phyloP scores from a whole-genome alignment of 2,888 invertebrate genomes.

The Pinctada fucata region DNA sequence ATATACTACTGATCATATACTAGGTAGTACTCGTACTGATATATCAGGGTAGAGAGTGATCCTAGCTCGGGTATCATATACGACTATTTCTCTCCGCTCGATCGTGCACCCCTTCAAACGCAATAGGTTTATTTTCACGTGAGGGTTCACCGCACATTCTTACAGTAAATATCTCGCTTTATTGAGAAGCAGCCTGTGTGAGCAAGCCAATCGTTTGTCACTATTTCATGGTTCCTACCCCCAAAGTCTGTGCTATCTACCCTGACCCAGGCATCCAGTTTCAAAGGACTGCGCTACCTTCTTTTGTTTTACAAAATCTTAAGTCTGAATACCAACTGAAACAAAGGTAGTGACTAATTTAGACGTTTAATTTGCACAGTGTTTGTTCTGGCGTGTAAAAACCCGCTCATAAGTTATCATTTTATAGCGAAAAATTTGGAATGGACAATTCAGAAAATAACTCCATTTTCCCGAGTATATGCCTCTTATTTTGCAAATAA shows the following conservation, averaged over 20 bases:
- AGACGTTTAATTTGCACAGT: not conserved
- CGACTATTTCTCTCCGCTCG: slow-evolving; percentile 24
- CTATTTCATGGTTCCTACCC: slow-evolving; percentile 6
- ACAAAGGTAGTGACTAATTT: slow-evolving; percentile 1
- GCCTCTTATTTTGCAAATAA: too few relatives aligned
- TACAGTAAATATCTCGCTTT: slow-evolving; percentile 30
- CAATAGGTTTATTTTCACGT: slow-evolving; percentile 41
- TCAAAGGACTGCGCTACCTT: slow-evolving; percentile 2
- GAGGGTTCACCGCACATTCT: slow-evolving; percentile 42
- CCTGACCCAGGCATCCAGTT: not conserved
- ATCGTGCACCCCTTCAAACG: slow-evolving; percentile 36
- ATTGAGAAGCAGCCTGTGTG: slow-evolving; percentile 30
- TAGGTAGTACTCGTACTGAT: slow-evolving; percentile 26
- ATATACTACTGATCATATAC: slow-evolving; percentile 28
- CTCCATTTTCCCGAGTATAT: too few relatives aligned
- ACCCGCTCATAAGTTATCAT: too few relatives aligned
- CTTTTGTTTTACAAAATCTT: slow-evolving; percentile 22
- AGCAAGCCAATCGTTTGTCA: slow-evolving; percentile 37
- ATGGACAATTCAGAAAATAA: too few relatives aligned
- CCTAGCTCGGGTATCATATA: slow-evolving; percentile 29
- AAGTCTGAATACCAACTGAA: not conserved
- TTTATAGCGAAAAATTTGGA: too few relatives aligned
- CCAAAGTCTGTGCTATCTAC: slow-evolving; percentile 8
- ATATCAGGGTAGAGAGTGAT: slow-evolving; percentile 34
- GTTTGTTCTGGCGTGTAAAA: not conserved